Percentiles rank a stretch among this genome's conserved stretches.
Evolutionary conservation across 2,113 vertebrate species (phyloP).

Genomic region (Fulmarus glacialis): DNA sequence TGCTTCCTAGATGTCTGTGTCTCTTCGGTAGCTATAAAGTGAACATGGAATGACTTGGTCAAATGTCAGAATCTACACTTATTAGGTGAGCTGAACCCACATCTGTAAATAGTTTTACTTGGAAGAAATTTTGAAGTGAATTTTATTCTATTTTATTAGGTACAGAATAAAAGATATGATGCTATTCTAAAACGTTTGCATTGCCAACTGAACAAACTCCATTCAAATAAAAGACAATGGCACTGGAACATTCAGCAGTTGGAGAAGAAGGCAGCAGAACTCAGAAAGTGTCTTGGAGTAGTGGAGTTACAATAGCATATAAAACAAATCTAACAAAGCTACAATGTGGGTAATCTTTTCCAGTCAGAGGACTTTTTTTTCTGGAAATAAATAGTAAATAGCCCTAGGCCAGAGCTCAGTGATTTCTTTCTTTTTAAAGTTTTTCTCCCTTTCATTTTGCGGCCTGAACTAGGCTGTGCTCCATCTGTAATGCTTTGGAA

Average conservation of each 20-base stretch:
- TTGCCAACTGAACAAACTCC: conserved; percentile 77
- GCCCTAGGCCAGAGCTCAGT: not conserved
- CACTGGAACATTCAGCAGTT: conserved; percentile 75
- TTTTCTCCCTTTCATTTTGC: not conserved
- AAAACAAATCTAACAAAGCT: not conserved
- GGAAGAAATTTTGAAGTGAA: not conserved
- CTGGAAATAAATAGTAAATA: not conserved
- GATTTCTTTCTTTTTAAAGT: not conserved
- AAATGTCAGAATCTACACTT: not conserved
- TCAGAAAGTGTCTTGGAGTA: conserved; percentile 58
- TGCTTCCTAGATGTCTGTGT: not conserved
- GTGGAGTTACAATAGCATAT: not conserved
- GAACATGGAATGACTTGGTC: not conserved
- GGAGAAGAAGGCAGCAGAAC: conserved; percentile 69
- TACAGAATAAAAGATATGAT: conserved; percentile 78
- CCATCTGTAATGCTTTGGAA: not conserved
- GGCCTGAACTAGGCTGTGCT: not conserved
- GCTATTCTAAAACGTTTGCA: conserved; percentile 80
- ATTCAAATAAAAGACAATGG: conserved; percentile 72
- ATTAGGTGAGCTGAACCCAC: not conserved
- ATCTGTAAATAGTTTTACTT: not conserved
- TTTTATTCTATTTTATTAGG: conserved; percentile 56
- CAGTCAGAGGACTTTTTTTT: not conserved
- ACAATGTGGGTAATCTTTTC: not conserved
- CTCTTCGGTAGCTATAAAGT: not conserved